These are phyloP conservation scores for Amphiura filiformis DNA, from an alignment of 35 echinoderm and acorn worm species.

Conservation along the genomic window DNA sequence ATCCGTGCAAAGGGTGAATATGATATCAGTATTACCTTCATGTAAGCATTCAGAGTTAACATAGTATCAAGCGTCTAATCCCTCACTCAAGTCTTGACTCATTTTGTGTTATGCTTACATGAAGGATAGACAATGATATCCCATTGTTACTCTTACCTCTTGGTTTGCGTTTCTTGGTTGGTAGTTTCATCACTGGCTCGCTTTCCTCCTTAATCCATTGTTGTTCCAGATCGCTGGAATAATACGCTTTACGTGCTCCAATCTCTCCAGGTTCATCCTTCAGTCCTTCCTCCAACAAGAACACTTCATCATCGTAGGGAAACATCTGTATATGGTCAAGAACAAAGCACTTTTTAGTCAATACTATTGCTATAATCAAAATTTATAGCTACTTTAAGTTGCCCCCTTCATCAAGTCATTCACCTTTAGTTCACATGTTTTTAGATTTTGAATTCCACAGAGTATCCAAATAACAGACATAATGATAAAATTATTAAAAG, in stretches of 20 bases:
- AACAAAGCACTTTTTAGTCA: too few species aligned
- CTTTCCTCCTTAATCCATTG: conserved; percentile 37
- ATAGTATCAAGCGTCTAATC: too few species aligned
- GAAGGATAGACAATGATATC: too few species aligned
- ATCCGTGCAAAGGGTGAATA: too few species aligned
- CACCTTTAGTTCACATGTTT: too few species aligned
- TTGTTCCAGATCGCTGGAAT: conserved; percentile 21
- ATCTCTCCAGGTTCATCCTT: conserved; percentile 8
- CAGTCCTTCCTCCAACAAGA: conserved; percentile 70
- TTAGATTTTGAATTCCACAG: too few species aligned
- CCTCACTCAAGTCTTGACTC: too few species aligned
- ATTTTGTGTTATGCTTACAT: too few species aligned
- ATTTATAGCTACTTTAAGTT: neutral
- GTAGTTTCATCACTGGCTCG: conserved; percentile 21
- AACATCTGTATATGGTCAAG: conserved; percentile 69
- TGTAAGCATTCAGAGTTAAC: too few species aligned
- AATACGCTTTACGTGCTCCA: neutral
- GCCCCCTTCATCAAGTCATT: neutral
- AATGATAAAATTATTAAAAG: too few species aligned
- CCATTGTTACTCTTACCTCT: neutral
- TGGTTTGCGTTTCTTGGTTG: conserved; percentile 26
- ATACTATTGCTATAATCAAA: neutral
- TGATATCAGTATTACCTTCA: too few species aligned
- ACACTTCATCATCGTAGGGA: conserved; percentile 84
- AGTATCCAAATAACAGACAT: too few species aligned